Conservation (phyloP, 1,140 invertebrate species). For the Pygmarrhopalites habei region DNA sequence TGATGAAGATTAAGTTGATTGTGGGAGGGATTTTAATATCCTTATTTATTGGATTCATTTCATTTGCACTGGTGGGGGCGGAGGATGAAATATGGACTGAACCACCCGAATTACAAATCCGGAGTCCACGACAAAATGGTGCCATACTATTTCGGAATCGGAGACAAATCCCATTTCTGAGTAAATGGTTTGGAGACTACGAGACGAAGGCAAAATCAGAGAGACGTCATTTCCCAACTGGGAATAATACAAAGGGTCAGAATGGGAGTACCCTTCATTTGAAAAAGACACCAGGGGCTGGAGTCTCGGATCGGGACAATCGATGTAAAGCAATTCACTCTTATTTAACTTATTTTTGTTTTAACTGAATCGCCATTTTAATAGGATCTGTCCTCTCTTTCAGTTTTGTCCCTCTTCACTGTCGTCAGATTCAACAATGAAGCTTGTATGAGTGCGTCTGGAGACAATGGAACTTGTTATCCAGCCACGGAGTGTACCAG, state of each 20-base stretch:
- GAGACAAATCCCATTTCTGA: conserved; percentile 28
- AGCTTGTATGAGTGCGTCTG: conserved; percentile 57
- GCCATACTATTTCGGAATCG: not conserved
- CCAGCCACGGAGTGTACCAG: conserved; percentile 57
- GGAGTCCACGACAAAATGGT: no score
- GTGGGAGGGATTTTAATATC: not conserved
- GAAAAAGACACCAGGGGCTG: no score
- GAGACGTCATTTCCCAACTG: not conserved
- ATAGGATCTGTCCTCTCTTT: conserved; percentile 16
- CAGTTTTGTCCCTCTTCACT: conserved; percentile 66
- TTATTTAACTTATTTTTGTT: no score
- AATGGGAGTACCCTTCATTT: not conserved
- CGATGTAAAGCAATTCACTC: no score
- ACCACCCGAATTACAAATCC: no score
- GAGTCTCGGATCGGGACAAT: conserved; percentile 22
- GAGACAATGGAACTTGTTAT: conserved; percentile 70
- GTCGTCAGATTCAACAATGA: conserved; percentile 64
- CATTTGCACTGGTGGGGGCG: no score
- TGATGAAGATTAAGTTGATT: conserved; percentile 7
- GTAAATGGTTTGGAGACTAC: conserved; percentile 21
- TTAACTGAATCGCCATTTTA: no score
- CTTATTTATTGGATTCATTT: not conserved
- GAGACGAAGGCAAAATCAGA: not conserved
- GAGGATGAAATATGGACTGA: no score
- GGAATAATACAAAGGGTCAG: not conserved